Base-by-base conservation (phyloP, 2,113 vertebrate species). In the Marmota monax region DNA sequence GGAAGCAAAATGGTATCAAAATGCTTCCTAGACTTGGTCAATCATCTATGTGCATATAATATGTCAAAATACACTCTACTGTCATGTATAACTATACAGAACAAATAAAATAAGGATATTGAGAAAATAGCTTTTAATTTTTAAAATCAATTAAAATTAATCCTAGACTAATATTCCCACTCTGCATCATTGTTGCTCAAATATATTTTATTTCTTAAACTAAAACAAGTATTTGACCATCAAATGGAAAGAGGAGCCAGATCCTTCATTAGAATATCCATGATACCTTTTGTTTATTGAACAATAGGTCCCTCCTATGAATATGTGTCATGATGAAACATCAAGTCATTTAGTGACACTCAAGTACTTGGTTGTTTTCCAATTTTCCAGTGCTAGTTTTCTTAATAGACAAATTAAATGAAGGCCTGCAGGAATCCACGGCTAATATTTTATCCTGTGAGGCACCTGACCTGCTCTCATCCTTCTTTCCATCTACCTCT, bases 91-190 rank as follows among this genome's bases (percentile, higher is more conserved):
- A 58, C 56, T 22, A 58, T 23, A 58, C 20, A 58, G 20, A 58
- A 58, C 20, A 58, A 58, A 58, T 58, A 58, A 58, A 58, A 76
- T 70, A 69, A 94, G 32, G 27, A 17, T 53, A 79, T 14, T 89
- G 73, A 86, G 61, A 63, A 94, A 96, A 95, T 72, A 73, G 20
- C 56, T 17, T 58, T 23, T 58, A 27, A 63, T 25, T 63, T 9
- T 27, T 63, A 27, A 63, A 61, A 27, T 22, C 13, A n/a, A 87
- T 65, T 56, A 61, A 56, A 92, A 86, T 53, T 11, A 39, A 84
- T 45, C 56, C n/a, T 78, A 88, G 32, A 80, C 69, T 76, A 72
- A 13, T 2, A 34, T 32, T 69, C 22, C 63, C 23, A 86, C 27
- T 65, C 8, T 72, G 7, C 77, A 23, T 73, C 16, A 16, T 12